These are phyloP conservation scores for Phyllopteryx taeniolatus DNA, from an alignment of 2,113 vertebrate species.

Conservation along the genomic window DNA sequence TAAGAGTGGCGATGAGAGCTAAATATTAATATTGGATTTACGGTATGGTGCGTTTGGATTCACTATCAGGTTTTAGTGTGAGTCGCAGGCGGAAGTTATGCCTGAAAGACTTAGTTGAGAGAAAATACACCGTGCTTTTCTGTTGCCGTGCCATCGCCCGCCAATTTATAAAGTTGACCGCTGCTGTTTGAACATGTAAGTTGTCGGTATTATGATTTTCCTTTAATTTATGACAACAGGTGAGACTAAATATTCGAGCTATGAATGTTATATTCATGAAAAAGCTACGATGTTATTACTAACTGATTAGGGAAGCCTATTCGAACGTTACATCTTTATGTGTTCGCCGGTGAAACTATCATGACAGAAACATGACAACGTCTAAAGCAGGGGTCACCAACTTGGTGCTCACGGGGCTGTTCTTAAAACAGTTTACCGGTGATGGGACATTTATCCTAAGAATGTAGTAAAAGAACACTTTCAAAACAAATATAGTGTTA, in stretches of 20 bases:
- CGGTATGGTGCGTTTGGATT: rapidly evolving
- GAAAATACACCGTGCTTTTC: rapidly evolving
- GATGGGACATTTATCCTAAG: no score
- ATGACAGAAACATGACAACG: not conserved
- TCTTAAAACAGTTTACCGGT: no score
- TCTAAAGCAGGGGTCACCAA: not conserved
- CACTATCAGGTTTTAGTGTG: not conserved
- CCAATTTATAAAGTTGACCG: slow-evolving; percentile 59
- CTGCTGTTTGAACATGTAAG: not conserved
- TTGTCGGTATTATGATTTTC: not conserved
- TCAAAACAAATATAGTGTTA: no score
- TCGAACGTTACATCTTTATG: no score
- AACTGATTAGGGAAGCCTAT: no score
- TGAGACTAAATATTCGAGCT: no score
- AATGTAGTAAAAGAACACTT: no score
- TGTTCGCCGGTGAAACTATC: no score
- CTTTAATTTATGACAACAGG: not conserved
- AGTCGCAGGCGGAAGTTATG: not conserved
- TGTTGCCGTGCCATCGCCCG: slow-evolving; percentile 32
- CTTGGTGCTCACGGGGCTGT: no score
- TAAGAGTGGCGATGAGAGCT: not conserved
- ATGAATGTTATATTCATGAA: no score
- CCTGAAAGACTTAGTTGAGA: slow-evolving; percentile 31
- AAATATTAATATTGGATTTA: not conserved
- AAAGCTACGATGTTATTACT: no score